Conservation (phyloP, 2,888 invertebrate species). For the Erebia epiphron region DNA sequence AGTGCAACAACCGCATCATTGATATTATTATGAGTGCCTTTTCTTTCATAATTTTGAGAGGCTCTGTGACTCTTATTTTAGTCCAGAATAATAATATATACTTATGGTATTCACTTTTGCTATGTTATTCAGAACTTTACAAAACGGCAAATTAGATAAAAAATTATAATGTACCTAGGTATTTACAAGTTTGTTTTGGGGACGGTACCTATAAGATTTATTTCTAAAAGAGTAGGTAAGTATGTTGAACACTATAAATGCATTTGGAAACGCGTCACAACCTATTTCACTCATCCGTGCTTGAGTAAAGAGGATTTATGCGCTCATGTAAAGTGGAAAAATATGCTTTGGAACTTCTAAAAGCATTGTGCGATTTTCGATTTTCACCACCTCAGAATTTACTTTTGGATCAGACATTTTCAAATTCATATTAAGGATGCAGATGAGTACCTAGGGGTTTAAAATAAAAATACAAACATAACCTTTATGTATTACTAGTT, state of each 20-base stretch:
- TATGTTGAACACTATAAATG: conserved; percentile 30
- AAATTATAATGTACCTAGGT: too few species aligned
- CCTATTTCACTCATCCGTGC: conserved; percentile 32
- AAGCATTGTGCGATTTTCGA: conserved; percentile 26
- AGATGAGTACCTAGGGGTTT: background rate
- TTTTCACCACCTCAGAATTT: conserved; percentile 14
- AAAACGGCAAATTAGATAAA: too few species aligned
- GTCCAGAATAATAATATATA: too few species aligned
- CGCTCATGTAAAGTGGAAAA: conserved; percentile 31
- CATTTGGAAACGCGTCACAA: conserved; percentile 35
- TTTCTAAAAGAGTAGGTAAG: conserved; percentile 20
- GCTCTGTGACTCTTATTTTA: too few species aligned
- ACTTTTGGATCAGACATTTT: background rate
- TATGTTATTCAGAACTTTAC: too few species aligned
- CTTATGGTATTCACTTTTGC: too few species aligned
- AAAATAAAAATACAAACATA: too few species aligned
- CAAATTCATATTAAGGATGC: background rate
- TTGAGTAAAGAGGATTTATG: conserved; percentile 37
- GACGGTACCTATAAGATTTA: conserved; percentile 8
- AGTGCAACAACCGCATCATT: too few species aligned
- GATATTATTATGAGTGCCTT: too few species aligned
- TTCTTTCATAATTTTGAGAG: too few species aligned
- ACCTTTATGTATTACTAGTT: background rate
- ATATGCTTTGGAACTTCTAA: conserved; percentile 30
- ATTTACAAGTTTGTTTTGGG: too few species aligned